These are phyloP conservation scores for Mimachlamys varia DNA, from an alignment of 2,888 invertebrate genomes.

Conservation along the genomic window DNA sequence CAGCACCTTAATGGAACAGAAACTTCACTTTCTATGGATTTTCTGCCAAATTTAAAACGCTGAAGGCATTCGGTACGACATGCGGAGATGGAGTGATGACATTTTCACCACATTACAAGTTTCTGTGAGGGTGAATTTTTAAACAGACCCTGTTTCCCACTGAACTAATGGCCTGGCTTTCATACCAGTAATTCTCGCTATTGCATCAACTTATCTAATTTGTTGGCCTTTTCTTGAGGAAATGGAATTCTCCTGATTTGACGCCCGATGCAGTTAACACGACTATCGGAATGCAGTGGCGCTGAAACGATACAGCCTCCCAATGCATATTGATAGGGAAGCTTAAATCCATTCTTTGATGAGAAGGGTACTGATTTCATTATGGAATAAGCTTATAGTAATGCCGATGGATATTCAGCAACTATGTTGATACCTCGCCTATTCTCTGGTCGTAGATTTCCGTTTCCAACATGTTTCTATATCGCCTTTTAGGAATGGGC, in stretches of 20 bases:
- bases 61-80: neutral
- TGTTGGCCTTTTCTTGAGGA: slow-evolving; percentile 34
- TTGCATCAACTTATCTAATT: slow-evolving; percentile 34
- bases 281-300: neutral
- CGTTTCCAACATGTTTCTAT: neutral
- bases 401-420: neutral
- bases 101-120: slow-evolving; percentile 31
- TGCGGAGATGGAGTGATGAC: neutral
- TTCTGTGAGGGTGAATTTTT: neutral
- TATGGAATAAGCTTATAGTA: neutral
- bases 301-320: neutral
- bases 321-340: neutral
- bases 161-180: slow-evolving; percentile 3
- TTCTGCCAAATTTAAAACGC: neutral
- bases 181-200: neutral
- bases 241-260: slow-evolving; percentile 19
- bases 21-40: neutral
- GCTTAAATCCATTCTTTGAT: neutral
- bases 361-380: neutral
- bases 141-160: neutral
- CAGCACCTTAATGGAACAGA: neutral
- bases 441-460: neutral
- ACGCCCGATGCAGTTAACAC: neutral
- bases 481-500: neutral
- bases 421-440: no score